Evolutionary conservation across 2,113 vertebrate species (phyloP), one percentile per base, ranked within the genome.

Genomic region (Holacanthus passer): DNA sequence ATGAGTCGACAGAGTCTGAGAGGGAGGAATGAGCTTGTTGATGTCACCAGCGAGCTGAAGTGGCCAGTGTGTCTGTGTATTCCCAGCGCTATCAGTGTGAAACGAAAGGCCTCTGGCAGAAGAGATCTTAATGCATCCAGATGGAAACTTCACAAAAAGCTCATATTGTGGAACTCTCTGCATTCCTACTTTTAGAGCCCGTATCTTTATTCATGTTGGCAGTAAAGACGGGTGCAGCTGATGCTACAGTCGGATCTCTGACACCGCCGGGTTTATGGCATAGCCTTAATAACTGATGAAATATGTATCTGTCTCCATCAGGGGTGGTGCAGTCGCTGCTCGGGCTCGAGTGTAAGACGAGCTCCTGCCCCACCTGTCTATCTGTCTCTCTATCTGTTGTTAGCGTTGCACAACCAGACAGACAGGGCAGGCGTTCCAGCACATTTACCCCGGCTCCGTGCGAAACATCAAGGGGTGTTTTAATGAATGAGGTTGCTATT

Each of bases 401-500:
- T 79, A 73, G 82, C 72, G 22, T 81, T 70, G 58, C 86, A 75
- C 90, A 75, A 20, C 27, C 87, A 83, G 76, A 89, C 63, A 88
- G 87, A 85, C 87, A 77, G 89, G 86, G 59, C 82, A 47, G 80
- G 85, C 91, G 92, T 95, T 95, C 92, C 94, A 91, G 91, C 91
- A 94, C 94, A 95, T 95, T 95, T 93, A 91, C 79, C 79, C 82
- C 90, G 89, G 81, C 90, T 92, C 87, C 85, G 87, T 93, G 92
- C 65, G 82, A 91, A 90, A 92, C 91, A 91, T 91, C 89, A 92
- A 92, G 91, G 86, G 88, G 85, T 75, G 87, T 87, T 92, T 93
- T 94, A 94, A 94, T 94, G 93, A 94, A 94, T 87, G 88, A 93
- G 93, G 94, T 95, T 95, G 93, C 94, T 88, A 92, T 92, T 95